Percentiles rank a stretch among this genome's conserved stretches.
Conservation (phyloP, 2,113 vertebrate genomes). For the Antechinus flavipes region DNA sequence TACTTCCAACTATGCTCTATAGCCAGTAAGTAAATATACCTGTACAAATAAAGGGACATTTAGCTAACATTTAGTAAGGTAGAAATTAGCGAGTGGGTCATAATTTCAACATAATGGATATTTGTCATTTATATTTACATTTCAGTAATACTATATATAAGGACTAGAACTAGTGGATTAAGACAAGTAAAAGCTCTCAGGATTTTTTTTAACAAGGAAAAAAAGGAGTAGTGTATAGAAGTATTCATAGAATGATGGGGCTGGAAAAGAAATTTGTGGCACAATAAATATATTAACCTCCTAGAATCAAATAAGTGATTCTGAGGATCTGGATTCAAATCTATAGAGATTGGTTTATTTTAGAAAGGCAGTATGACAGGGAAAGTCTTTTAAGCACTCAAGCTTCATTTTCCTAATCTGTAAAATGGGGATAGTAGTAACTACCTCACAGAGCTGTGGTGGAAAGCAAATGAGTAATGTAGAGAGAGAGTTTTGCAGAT, state of each 20-base stretch:
- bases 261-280: not conserved
- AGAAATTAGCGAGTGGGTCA: conserved; percentile 62
- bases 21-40: conserved; percentile 64
- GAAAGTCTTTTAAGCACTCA: not conserved
- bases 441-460: not conserved
- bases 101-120: conserved; percentile 65
- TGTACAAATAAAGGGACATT: conserved; percentile 61
- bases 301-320: not conserved
- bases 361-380: not conserved
- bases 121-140: conserved; percentile 52
- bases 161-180: conserved; percentile 51
- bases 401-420: not conserved
- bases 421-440: not conserved
- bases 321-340: not conserved
- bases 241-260: not conserved
- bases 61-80: conserved; percentile 42
- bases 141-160: conserved; percentile 57
- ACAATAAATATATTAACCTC: not conserved
- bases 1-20: conserved; percentile 51
- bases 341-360: not conserved
- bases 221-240: not conserved
- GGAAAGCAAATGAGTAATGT: not conserved
- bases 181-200: conserved; percentile 44
- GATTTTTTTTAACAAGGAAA: conserved; percentile 29
- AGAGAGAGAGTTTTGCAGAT: not conserved